Conservation (phyloP, 2,113 vertebrate species). For the Stegastes partitus region DNA sequence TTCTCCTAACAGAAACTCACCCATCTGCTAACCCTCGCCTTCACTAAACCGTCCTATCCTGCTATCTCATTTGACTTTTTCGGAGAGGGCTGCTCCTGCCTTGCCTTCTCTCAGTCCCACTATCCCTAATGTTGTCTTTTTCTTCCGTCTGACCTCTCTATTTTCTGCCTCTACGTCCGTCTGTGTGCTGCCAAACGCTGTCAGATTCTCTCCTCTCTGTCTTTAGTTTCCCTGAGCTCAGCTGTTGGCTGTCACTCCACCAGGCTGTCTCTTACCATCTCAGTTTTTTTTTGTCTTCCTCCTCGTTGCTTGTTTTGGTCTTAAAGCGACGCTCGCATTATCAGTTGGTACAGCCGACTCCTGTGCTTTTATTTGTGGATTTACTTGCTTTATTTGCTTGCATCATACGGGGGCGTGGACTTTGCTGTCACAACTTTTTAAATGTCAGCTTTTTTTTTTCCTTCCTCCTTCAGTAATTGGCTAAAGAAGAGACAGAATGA, state of each 20-base stretch:
- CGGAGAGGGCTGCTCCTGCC: neutral
- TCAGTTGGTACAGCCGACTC: neutral
- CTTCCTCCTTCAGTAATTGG: constrained; percentile 5
- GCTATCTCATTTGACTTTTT: constrained; percentile 8
- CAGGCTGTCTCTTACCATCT: neutral
- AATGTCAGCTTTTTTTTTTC: constrained; percentile 4
- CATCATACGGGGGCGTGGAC: neutral
- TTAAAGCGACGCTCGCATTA: constrained; percentile 13
- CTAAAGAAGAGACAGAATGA: constrained; percentile 11
- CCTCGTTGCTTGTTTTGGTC: neutral
- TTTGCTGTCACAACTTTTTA: constrained; percentile 6
- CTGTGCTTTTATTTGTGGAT: neutral
- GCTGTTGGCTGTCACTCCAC: constrained; percentile 36
- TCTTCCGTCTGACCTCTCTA: constrained; percentile 34
- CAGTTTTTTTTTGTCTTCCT: neutral
- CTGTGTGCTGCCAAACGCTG: constrained; percentile 13
- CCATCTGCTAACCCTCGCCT: neutral
- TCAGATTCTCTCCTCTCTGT: neutral
- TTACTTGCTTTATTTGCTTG: neutral
- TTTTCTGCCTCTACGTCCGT: constrained; percentile 26
- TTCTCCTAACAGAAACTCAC: constrained; percentile 3
- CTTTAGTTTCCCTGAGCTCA: constrained; percentile 48
- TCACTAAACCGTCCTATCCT: neutral
- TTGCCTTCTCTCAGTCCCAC: constrained; percentile 12
- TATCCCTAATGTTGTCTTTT: constrained; percentile 18